These are phyloP conservation scores for Drosophila pseudotakahashii DNA, from an alignment of 2,888 invertebrate genomes.

Conservation along the genomic window DNA sequence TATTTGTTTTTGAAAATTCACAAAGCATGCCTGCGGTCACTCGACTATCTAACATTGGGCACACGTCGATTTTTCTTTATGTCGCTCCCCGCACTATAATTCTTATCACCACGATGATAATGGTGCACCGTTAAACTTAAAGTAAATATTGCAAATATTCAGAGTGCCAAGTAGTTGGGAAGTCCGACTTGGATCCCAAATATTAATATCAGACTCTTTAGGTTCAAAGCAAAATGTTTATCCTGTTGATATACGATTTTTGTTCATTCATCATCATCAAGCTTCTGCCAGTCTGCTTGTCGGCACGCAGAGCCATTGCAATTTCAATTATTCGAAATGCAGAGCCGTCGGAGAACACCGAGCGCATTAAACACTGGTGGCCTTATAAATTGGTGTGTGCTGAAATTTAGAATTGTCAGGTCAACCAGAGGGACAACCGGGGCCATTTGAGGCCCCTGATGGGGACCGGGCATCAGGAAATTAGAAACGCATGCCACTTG, in stretches of 20 bases:
- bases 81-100: no score
- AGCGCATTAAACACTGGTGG: conserved; percentile 49
- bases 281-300: conserved; percentile 20
- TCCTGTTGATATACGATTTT: background rate
- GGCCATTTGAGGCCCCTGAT: conserved; percentile 1
- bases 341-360: background rate
- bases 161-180: no score
- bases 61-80: no score
- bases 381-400: conserved; percentile 64
- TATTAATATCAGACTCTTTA: background rate
- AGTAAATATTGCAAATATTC: no score
- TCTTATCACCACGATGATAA: no score
- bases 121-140: no score
- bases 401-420: conserved; percentile 51
- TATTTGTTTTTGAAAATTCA: no score
- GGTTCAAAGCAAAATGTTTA: background rate
- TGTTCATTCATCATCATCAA: conserved; percentile 22
- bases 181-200: no score
- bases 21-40: no score
- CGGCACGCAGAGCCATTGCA: conserved; percentile 45
- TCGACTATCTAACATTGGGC: no score
- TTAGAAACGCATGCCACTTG: conserved; percentile 72
- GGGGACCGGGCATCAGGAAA: conserved; percentile 55
- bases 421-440: conserved; percentile 37
- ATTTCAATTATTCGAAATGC: conserved; percentile 72